Evolutionary conservation across 2,113 vertebrate genomes (phyloP).

Genomic region (Myotis brandtii): DNA sequence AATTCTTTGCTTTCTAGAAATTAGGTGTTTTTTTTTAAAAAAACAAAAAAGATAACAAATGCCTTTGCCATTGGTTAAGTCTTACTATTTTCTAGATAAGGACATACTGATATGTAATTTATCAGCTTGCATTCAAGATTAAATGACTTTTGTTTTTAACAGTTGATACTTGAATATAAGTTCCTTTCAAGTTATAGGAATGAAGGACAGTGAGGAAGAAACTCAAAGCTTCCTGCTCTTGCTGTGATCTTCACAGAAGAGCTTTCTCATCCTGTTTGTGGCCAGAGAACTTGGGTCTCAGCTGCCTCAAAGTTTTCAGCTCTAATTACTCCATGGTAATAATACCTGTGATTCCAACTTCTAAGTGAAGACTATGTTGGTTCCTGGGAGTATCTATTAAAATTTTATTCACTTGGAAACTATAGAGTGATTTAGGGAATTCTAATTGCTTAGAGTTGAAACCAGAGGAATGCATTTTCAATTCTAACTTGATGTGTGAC

Average conservation of each 20-base stretch:
- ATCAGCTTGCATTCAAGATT: background rate
- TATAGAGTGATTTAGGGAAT: background rate
- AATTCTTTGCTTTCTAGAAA: background rate
- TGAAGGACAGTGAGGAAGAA: background rate
- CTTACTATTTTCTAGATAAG: background rate
- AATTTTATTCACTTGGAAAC: background rate
- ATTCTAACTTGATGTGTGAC: background rate
- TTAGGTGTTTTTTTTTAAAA: background rate
- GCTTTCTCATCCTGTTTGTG: background rate
- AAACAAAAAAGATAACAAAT: background rate
- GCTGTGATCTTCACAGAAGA: background rate
- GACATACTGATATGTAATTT: background rate
- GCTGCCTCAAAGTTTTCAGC: background rate
- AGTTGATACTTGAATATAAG: background rate
- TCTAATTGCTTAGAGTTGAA: background rate
- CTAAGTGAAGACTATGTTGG: background rate
- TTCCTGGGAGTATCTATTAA: background rate
- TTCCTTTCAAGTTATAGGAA: background rate
- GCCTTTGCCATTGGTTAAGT: background rate
- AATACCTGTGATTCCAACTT: background rate
- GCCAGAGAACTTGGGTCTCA: background rate
- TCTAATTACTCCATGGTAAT: background rate
- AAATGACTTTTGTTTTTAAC: background rate
- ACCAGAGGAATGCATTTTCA: background rate
- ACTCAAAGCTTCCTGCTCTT: background rate